Evolutionary conservation across 1,140 invertebrate species (phyloP), one percentile per base, ranked within the genome.

Genomic region (Coptotermes formosanus): DNA sequence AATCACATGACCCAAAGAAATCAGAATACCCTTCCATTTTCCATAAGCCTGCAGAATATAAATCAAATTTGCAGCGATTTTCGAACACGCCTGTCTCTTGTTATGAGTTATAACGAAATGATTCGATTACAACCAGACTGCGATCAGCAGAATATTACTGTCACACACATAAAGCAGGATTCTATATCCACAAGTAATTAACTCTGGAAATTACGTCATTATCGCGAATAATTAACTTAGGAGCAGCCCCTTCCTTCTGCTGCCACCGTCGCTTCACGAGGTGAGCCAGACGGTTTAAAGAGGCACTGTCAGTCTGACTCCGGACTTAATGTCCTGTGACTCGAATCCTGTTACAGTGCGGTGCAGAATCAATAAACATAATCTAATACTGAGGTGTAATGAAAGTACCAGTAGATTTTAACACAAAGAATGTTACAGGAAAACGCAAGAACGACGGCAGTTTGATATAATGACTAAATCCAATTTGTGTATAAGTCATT

Each of bases 141-240:
- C 25, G 59, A 64, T 75, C 25, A 30, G n/a, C 64, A 75, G 64
- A 75, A 75, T 75, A 75, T 75, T 75, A 75, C 30, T 75, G 64
- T 75, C 64, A 75, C 64, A 75, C 16, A 64, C 25, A 75, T 75
- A 75, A 75, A 75, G 64, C 64, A 75, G 64, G 25, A 75, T 30
- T 75, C 64, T 75, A 75, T 25, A 75, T 75, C 64, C 64, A 75
- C 64, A 30, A 75, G 64, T 75, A 75, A 75, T 75, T 75, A 30
- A 75, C 64, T 75, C 64, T 11, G 64, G 64, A 75, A 75, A 75
- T 75, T 75, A 75, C 64, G 64, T 75, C 64, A 75, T 75, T 75
- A 75, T 75, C 64, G 64, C 64, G 64, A 75, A 30, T 75, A 75
- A 75, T 75, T 75, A 75, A 75, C 64, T 75, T 75, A 75, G 64